Conservation (phyloP, 2,797 vertebrate genomes). For the Phrynocephalus forsythii region DNA sequence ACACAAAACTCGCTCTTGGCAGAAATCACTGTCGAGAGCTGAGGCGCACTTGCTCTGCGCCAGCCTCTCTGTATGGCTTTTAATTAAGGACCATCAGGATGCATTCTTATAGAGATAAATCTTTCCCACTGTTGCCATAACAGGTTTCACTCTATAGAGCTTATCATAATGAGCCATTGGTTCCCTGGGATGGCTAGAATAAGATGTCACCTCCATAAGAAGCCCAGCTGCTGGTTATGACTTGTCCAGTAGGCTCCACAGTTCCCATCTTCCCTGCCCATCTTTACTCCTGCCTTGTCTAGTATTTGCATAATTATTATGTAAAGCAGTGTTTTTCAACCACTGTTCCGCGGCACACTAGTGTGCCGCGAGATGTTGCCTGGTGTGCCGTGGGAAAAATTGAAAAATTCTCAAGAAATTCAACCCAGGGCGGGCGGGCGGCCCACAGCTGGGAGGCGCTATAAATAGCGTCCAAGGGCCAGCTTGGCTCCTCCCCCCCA, state of each 20-base stretch:
- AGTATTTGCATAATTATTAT: background rate
- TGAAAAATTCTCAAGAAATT: too few species aligned
- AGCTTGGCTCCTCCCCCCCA: too few species aligned
- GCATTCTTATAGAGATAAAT: background rate
- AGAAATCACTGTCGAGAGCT: slow-evolving; percentile 1
- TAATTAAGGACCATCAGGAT: background rate
- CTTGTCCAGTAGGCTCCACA: background rate
- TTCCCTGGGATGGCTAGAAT: too few species aligned
- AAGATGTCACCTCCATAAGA: background rate
- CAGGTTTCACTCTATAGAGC: background rate
- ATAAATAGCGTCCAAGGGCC: too few species aligned
- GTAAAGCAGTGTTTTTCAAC: too few species aligned
- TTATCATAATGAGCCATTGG: background rate
- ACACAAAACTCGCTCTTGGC: background rate
- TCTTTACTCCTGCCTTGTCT: too few species aligned
- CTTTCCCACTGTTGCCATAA: slow-evolving; percentile 2
- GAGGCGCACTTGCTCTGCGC: background rate
- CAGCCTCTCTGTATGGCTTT: background rate
- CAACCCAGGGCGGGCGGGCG: too few species aligned
- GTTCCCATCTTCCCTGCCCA: too few species aligned
- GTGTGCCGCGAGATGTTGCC: too few species aligned
- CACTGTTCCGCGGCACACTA: too few species aligned
- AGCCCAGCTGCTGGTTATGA: background rate
- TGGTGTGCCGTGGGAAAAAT: too few species aligned
- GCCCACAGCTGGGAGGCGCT: too few species aligned